Evolutionary conservation across 1,140 invertebrate genomes (phyloP).

Genomic region (Drosophila tani): DNA sequence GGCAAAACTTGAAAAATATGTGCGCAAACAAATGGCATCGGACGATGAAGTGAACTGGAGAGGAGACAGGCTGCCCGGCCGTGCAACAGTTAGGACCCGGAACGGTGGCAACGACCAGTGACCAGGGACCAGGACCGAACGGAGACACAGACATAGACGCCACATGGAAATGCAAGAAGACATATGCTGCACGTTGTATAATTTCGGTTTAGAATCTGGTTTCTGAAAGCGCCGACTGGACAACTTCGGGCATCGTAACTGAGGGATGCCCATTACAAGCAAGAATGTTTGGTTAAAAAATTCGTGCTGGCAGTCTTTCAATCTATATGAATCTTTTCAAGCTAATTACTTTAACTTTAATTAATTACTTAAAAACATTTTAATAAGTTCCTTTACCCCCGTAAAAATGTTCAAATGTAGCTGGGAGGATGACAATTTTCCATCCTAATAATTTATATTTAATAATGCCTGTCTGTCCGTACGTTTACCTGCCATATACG

Average conservation of each 20-base stretch:
- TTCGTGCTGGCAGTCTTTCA: too few relatives aligned
- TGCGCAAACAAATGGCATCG: conserved; percentile 73
- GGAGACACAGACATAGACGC: conserved; percentile 18
- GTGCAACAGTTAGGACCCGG: conserved; percentile 70
- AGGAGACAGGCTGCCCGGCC: conserved; percentile 34
- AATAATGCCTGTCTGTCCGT: too few relatives aligned
- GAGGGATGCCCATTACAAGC: background rate
- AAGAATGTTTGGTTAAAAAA: too few relatives aligned
- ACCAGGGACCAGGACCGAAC: background rate
- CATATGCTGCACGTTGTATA: conserved; percentile 66
- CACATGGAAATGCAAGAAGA: conserved; percentile 64
- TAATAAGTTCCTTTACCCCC: too few relatives aligned
- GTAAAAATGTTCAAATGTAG: too few relatives aligned
- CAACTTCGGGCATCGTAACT: background rate
- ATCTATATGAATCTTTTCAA: too few relatives aligned
- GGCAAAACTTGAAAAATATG: conserved; percentile 79
- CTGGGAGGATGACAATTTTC: too few relatives aligned
- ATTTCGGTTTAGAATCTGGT: conserved; percentile 62
- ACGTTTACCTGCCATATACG: background rate
- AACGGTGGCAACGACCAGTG: conserved; percentile 24
- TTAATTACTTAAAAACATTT: too few relatives aligned
- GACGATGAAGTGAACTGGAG: conserved; percentile 37
- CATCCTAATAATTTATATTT: too few relatives aligned
- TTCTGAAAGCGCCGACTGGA: conserved; percentile 5
- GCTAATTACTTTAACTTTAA: too few relatives aligned